A percentile compares a stretch with the other conserved stretches of the same genome.
phyloP scores from a whole-genome alignment of 2,797 vertebrate genomes.

The Hydrophis major region DNA sequence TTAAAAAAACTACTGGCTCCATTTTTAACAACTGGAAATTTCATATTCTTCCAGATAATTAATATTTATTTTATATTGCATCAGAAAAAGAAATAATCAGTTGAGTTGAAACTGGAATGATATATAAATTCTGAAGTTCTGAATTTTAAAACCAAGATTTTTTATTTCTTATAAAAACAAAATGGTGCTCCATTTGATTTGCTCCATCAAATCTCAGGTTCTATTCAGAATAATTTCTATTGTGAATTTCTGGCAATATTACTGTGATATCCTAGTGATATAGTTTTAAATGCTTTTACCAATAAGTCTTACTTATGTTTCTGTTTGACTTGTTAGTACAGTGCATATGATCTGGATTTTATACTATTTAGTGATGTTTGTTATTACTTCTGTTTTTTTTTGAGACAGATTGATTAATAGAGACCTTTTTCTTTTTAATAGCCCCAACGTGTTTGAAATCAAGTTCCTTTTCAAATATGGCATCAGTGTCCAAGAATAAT shows the following conservation, averaged over 20 bases:
- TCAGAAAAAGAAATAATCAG: background rate
- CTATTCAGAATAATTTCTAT: background rate
- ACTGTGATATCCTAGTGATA: background rate
- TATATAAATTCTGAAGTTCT: background rate
- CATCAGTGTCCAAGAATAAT: background rate
- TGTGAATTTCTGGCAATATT: background rate
- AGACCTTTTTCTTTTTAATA: background rate
- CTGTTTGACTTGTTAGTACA: background rate
- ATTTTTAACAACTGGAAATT: background rate
- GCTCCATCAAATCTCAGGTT: background rate
- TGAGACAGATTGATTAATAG: background rate
- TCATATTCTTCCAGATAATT: background rate
- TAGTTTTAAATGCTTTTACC: background rate
- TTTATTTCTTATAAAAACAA: background rate
- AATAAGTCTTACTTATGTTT: background rate
- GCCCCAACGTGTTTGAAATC: background rate
- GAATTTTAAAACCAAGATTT: background rate
- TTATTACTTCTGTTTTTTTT: background rate
- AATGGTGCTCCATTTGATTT: background rate
- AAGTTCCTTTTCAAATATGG: background rate
- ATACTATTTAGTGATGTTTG: background rate
- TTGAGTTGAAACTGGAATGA: background rate
- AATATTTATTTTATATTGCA: background rate
- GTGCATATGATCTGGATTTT: background rate
- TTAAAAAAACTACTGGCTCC: background rate